phyloP scores from a whole-genome alignment of 2,113 vertebrate species.

The Uria aalge region DNA sequence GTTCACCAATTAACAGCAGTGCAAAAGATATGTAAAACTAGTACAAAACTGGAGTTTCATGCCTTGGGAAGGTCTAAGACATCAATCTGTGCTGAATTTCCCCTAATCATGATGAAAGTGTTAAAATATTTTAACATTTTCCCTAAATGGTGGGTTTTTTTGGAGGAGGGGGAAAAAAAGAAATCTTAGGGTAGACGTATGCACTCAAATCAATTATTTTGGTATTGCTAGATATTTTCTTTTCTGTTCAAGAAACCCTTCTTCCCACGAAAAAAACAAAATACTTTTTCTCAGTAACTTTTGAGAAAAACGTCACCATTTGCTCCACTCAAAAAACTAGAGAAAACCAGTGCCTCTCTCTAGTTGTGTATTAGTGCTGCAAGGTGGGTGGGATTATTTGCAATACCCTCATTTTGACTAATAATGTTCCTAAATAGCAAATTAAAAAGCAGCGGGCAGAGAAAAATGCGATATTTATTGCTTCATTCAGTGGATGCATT shows the following conservation, averaged over 20 bases:
- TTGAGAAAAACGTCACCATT: neutral
- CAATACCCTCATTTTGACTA: neutral
- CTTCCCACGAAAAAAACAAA: neutral
- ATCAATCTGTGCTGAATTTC: neutral
- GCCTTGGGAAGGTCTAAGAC: neutral
- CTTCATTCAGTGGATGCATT: neutral
- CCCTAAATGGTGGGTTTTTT: accelerated
- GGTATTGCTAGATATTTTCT: neutral
- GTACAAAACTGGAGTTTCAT: neutral
- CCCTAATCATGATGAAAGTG: neutral
- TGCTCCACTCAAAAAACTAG: neutral
- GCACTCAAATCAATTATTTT: neutral
- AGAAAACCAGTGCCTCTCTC: neutral
- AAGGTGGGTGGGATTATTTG: neutral
- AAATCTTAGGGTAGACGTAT: neutral
- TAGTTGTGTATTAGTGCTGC: neutral
- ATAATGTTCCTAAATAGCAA: neutral
- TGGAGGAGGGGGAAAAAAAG: no score
- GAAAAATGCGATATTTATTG: neutral
- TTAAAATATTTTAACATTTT: neutral
- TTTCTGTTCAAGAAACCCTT: neutral
- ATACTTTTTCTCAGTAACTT: neutral
- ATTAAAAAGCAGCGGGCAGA: neutral
- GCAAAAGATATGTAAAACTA: neutral
- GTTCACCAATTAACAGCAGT: neutral